Percentiles rank a stretch among this genome's conserved stretches.
phyloP scores from a whole-genome alignment of 2,797 vertebrate genomes.

The Echiichthys vipera region DNA sequence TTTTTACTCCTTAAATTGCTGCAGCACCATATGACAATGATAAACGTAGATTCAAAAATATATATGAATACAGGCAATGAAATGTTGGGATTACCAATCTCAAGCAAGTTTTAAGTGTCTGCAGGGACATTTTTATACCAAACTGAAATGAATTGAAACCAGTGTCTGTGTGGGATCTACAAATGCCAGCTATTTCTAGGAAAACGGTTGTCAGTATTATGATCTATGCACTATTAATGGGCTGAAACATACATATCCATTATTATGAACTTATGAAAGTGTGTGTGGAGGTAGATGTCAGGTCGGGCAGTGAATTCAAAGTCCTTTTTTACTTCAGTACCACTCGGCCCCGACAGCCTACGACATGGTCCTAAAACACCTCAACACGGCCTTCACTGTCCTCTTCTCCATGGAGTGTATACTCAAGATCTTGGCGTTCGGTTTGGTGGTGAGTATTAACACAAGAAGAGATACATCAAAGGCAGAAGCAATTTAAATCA shows the following conservation, averaged over 20 bases:
- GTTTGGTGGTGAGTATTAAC: constrained; percentile 89
- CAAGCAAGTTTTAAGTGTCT: not conserved
- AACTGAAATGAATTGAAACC: not conserved
- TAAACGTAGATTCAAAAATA: not conserved
- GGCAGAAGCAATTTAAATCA: not conserved
- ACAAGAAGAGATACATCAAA: not conserved
- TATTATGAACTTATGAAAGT: not conserved
- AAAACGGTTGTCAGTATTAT: not conserved
- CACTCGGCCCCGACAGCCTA: constrained; percentile 95
- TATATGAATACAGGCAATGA: not conserved
- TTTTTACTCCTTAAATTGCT: not conserved
- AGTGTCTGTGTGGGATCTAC: not conserved
- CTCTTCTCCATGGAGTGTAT: constrained; percentile 98
- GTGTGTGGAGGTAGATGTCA: not conserved
- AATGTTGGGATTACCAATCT: not conserved
- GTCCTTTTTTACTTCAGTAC: constrained; percentile 82
- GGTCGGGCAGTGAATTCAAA: not conserved
- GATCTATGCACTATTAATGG: not conserved
- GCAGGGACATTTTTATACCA: not conserved
- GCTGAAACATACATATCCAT: not conserved
- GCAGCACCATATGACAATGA: not conserved
- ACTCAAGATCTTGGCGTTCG: constrained; percentile 97
- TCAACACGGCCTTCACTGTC: constrained; percentile 98
- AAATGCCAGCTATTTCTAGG: no score
- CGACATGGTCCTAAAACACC: constrained; percentile 93